Base-by-base conservation (phyloP, 2,113 vertebrate genomes). In the Leucopternis melanops region DNA sequence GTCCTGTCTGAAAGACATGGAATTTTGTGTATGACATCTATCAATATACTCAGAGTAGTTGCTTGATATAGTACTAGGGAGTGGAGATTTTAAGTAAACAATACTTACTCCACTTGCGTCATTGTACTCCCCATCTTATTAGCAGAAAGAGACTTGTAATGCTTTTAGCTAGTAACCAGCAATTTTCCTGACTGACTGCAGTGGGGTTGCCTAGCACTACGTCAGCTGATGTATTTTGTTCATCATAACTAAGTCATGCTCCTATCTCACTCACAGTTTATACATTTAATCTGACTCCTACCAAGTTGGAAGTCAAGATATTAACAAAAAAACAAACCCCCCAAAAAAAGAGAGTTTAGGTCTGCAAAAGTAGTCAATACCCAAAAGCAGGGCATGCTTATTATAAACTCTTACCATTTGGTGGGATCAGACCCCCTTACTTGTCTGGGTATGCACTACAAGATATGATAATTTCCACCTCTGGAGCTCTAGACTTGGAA, bases 161-260 rank as follows among this genome's bases (percentile, higher is more conserved):
- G 21, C 34, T 88, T 50, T 73, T 66, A 85, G 47, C 29, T 78
- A 32, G 26, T 49, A 81, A 85, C 32, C 55, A 71, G 42, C 32
- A 74, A 2, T 66, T 91, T 80, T 79, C 63, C 69, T 95, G 55
- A 36, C 47, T 90, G 61, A 61, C 66, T 80, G 75, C 27, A 2
- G 1, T 54, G 62, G 12, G 47, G 44, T 52, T 94, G 70, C 49
- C 71, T 58, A 75, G 70, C 38, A 17, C 12, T 69, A 72, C 49
- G 45, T 69, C 80, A 73, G 55, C 55, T 83, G 67, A 70, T 84
- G 11, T 19, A 45, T 86, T 92, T 83, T 88, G 47, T 86, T 88
- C 57, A 27, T 90, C 1, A 0, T 58, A 78, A 71, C 27, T 71
- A 85, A 82, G 31, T 59, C 11, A 13, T 71, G 34, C 27, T 84